These are phyloP conservation scores for Tipula confusa DNA, from an alignment of 2,888 invertebrate species.

Conservation along the genomic window DNA sequence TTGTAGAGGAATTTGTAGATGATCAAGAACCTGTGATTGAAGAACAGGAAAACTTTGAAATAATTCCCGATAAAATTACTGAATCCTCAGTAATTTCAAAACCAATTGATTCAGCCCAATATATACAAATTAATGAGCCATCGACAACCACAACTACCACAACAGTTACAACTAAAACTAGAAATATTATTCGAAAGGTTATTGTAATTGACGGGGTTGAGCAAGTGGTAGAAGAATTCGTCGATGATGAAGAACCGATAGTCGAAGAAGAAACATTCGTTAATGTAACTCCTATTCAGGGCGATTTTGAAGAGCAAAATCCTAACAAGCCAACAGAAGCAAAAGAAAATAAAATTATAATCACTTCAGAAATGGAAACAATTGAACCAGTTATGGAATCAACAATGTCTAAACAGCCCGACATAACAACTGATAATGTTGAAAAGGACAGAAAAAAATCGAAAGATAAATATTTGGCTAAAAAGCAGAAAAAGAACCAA, in stretches of 20 bases:
- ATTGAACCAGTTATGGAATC: neutral
- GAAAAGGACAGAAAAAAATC: neutral
- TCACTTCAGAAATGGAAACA: neutral
- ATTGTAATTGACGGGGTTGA: slow-evolving; percentile 80
- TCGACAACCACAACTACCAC: slow-evolving; percentile 51
- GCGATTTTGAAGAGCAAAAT: neutral
- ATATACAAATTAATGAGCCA: neutral
- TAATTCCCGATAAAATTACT: neutral
- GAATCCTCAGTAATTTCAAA: neutral
- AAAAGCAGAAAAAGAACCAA: neutral
- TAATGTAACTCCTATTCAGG: neutral
- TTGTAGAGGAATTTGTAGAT: slow-evolving; percentile 77
- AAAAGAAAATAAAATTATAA: neutral
- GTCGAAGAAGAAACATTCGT: neutral
- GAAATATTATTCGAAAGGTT: slow-evolving; percentile 69
- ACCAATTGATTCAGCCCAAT: neutral
- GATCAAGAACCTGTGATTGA: slow-evolving; percentile 60
- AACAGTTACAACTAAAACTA: slow-evolving; percentile 67
- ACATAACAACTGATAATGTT: too few relatives aligned
- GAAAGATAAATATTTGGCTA: neutral
- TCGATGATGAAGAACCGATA: slow-evolving; percentile 56
- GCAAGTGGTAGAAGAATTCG: slow-evolving; percentile 73
- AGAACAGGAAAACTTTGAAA: neutral
- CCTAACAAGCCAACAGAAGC: neutral
- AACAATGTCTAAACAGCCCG: neutral